These are phyloP conservation scores for Acronicta alni DNA, from an alignment of 2,888 invertebrate genomes.

Conservation along the genomic window DNA sequence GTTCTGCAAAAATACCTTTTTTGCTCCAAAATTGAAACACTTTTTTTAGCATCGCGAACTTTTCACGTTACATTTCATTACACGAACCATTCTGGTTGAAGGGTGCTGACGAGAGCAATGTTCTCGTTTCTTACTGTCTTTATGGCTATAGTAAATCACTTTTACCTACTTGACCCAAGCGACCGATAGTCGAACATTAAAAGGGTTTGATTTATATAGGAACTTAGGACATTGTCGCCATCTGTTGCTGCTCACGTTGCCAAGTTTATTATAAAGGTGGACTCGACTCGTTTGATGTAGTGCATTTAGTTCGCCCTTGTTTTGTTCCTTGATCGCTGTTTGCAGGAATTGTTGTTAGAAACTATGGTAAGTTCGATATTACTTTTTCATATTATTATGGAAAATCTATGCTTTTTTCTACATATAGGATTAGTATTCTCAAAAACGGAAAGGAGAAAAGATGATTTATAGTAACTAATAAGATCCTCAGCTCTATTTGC, in stretches of 20 bases:
- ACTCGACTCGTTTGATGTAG: slow-evolving; percentile 67
- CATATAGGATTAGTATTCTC: too few species aligned
- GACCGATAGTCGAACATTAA: slow-evolving; percentile 84
- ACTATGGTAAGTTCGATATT: not conserved
- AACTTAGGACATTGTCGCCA: slow-evolving; percentile 86
- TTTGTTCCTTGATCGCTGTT: slow-evolving; percentile 50
- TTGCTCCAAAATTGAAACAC: slow-evolving; percentile 35
- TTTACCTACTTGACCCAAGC: slow-evolving; percentile 84
- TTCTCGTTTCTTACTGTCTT: slow-evolving; percentile 79
- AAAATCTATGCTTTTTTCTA: too few species aligned
- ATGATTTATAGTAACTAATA: too few species aligned
- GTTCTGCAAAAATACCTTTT: slow-evolving; percentile 26
- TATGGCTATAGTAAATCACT: slow-evolving; percentile 84
- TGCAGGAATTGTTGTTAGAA: slow-evolving; percentile 39
- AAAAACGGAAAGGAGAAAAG: too few species aligned
- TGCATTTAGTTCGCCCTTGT: slow-evolving; percentile 50
- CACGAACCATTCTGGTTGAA: slow-evolving; percentile 67
- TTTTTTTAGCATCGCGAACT: slow-evolving; percentile 48
- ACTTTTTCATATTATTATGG: not conserved
- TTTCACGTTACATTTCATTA: slow-evolving; percentile 72
- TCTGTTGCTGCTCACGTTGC: slow-evolving; percentile 79
- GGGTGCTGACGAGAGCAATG: slow-evolving; percentile 81
- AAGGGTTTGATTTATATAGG: slow-evolving; percentile 87
- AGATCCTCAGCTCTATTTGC: too few species aligned
- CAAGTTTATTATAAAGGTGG: slow-evolving; percentile 83